Percentiles rank a stretch among this genome's conserved stretches.
Evolutionary conservation across 2,888 invertebrate species (phyloP).

Genomic region (Vesta saturnalis): DNA sequence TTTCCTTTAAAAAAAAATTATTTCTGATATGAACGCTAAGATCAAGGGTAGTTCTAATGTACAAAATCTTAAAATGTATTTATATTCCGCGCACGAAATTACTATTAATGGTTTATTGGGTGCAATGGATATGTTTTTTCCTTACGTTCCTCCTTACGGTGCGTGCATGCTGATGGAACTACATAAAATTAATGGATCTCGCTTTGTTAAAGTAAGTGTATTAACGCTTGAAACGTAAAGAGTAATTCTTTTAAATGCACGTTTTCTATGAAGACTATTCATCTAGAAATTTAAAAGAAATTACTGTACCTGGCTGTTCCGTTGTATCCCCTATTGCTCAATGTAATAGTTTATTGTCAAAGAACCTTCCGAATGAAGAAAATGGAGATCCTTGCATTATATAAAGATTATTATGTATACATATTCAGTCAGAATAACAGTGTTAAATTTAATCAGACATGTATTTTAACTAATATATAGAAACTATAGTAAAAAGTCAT

Average conservation of each 20-base stretch:
- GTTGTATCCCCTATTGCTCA: not conserved
- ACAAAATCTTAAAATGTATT: not conserved
- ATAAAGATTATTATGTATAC: too few relatives aligned
- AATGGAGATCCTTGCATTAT: not conserved
- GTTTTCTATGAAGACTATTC: not conserved
- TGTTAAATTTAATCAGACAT: too few relatives aligned
- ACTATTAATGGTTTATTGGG: not conserved
- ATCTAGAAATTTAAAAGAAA: not conserved
- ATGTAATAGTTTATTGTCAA: not conserved
- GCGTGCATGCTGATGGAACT: not conserved
- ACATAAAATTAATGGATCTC: not conserved
- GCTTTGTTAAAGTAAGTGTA: not conserved
- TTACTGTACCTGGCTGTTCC: not conserved
- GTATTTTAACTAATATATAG: too few relatives aligned
- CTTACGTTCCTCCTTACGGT: not conserved
- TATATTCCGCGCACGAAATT: not conserved
- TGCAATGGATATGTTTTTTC: not conserved
- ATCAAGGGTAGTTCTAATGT: not conserved
- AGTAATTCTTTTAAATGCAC: not conserved
- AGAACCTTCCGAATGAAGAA: not conserved
- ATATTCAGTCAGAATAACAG: too few relatives aligned
- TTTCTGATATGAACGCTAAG: not conserved
- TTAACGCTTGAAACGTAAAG: not conserved
- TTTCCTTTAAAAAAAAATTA: not conserved
- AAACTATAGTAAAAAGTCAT: too few relatives aligned